Conservation (phyloP, 64 coral and sea anemone species). For the Montipora foliosa region DNA sequence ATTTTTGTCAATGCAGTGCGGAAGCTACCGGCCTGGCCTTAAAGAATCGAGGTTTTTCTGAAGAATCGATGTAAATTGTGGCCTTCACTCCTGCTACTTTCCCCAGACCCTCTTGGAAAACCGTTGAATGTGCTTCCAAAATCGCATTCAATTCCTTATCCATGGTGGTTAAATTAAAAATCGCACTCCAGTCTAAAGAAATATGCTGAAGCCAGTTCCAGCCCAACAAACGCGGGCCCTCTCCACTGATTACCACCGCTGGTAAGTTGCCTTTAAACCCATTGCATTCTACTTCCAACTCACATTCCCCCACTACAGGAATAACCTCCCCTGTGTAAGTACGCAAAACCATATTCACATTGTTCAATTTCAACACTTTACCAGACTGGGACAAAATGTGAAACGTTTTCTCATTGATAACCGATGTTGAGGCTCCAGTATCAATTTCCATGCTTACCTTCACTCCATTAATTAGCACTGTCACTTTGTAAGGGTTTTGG, state of each 20-base stretch:
- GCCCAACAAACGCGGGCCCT: background rate
- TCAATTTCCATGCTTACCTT: background rate
- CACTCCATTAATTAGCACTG: background rate
- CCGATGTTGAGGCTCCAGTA: background rate
- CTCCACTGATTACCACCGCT: background rate
- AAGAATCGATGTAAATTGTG: background rate
- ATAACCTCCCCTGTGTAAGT: background rate
- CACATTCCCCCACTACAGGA: background rate
- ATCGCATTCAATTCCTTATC: background rate
- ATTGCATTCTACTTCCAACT: background rate
- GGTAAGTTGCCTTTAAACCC: background rate
- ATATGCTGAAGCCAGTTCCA: background rate
- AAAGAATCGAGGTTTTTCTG: too few relatives aligned
- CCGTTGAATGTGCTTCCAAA: background rate
- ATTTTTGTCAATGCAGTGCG: too few relatives aligned
- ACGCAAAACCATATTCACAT: background rate
- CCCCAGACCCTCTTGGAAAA: background rate
- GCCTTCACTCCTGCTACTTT: background rate
- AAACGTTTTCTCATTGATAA: background rate
- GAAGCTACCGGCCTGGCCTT: too few relatives aligned
- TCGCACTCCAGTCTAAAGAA: background rate
- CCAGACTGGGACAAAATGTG: background rate
- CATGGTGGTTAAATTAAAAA: background rate
- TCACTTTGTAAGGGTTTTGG: background rate
- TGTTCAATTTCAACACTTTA: background rate